phyloP scores from a whole-genome alignment of 2,113 vertebrate genomes.

The Carassius gibelio region DNA sequence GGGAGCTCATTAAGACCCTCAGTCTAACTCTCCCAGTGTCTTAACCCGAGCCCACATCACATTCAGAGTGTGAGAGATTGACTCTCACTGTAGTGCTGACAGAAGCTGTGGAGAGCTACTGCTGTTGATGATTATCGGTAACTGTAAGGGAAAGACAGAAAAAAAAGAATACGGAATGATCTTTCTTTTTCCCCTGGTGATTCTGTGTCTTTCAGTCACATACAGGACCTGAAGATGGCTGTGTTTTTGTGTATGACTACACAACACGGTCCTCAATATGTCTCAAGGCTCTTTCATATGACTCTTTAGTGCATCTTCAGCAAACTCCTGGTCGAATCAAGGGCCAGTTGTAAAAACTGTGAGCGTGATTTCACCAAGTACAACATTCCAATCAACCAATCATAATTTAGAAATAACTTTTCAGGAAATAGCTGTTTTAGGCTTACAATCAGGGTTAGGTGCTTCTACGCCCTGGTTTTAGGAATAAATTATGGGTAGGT shows the following conservation, averaged over 20 bases:
- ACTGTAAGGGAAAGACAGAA: neutral
- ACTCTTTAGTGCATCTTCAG: neutral
- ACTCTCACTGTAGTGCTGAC: constrained; percentile 6
- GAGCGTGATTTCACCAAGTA: no score
- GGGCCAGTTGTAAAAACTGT: neutral
- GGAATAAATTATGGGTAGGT: no score
- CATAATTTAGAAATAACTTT: no score
- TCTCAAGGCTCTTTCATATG: neutral
- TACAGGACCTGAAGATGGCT: neutral
- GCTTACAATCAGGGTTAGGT: no score
- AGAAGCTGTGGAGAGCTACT: neutral
- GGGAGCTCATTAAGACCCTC: constrained; percentile 46
- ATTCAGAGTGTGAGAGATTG: constrained; percentile 23
- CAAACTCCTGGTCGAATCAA: neutral
- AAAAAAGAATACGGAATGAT: neutral
- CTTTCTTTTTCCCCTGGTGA: constrained; percentile 8
- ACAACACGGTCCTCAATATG: neutral
- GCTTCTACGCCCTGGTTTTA: no score
- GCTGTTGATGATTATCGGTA: constrained; percentile 25
- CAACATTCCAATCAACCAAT: no score
- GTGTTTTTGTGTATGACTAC: neutral
- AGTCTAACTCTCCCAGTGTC: constrained; percentile 6
- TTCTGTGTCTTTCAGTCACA: constrained; percentile 4
- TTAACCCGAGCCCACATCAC: constrained; percentile 24
- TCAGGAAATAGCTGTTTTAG: no score